Evolutionary conservation across 2,888 invertebrate genomes (phyloP).

Genomic region (Lathronympha strigana): DNA sequence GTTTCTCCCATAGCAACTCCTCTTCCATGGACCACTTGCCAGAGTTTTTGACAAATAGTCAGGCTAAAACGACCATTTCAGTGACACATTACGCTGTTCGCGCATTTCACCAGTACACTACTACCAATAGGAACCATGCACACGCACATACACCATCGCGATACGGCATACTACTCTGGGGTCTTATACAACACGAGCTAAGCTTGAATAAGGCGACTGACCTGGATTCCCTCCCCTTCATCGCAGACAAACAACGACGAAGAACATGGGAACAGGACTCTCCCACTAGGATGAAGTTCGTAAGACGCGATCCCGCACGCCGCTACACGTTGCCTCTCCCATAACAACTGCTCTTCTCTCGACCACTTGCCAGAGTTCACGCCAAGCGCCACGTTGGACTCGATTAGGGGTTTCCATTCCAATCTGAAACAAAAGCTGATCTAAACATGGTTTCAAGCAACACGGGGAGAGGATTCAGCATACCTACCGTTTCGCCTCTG

Average conservation of each 20-base stretch:
- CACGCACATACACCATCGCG: not conserved
- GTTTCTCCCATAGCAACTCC: no score
- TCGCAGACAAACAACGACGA: conserved; percentile 94
- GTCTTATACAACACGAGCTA: not conserved
- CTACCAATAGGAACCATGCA: not conserved
- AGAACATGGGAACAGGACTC: conserved; percentile 95
- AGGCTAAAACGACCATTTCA: not conserved
- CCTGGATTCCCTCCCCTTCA: conserved; percentile 66
- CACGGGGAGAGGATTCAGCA: no score
- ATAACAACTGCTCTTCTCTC: conserved; percentile 94
- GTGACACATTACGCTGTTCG: not conserved
- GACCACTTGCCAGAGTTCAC: conserved; percentile 87
- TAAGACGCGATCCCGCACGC: conserved; percentile 98
- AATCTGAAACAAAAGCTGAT: conserved; percentile 78
- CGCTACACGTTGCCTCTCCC: conserved; percentile 95
- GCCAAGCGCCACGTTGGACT: conserved; percentile 87
- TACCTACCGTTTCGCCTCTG: no score
- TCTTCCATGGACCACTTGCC: no score
- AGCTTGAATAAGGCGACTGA: conserved; percentile 42
- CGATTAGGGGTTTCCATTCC: conserved; percentile 92
- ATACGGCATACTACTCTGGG: not conserved
- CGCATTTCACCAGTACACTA: not conserved
- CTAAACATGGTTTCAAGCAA: no score
- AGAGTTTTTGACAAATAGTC: not conserved
- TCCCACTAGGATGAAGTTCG: conserved; percentile 93